Evolutionary conservation across 2,888 invertebrate genomes (phyloP).

Genomic region (Callyntrura guangdongensis): DNA sequence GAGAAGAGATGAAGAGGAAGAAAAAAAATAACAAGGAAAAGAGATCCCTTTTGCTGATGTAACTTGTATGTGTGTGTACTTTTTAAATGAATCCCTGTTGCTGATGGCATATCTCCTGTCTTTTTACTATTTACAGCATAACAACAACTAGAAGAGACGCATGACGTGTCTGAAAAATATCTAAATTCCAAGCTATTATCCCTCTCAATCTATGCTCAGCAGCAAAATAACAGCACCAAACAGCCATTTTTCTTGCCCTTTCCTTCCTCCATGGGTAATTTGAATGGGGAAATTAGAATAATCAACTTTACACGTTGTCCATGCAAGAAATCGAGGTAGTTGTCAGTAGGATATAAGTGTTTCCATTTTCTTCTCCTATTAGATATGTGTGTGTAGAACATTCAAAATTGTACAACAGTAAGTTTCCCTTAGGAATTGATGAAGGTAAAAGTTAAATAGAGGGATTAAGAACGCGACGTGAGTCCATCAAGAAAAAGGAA

Average conservation of each 20-base stretch:
- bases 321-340: conserved; percentile 28
- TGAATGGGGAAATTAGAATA: conserved; percentile 70
- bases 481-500: conserved; percentile 71
- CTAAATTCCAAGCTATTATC: too few species aligned
- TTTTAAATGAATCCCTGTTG: not conserved
- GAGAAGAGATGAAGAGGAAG: not conserved
- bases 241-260: conserved; percentile 62
- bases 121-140: not conserved
- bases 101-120: conserved; percentile 9
- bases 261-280: conserved; percentile 62
- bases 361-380: conserved; percentile 27
- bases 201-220: too few species aligned
- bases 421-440: not conserved
- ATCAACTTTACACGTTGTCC: conserved; percentile 72
- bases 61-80: conserved; percentile 31
- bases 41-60: conserved; percentile 62
- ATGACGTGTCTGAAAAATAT: conserved; percentile 10
- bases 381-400: conserved; percentile 2
- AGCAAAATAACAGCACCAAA: not conserved
- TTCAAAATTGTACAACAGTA: conserved; percentile 20
- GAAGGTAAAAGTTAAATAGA: conserved; percentile 68
- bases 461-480: conserved; percentile 77
- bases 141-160: not conserved
- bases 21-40: not conserved
- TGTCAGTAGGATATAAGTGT: not conserved